Evolutionary conservation across 2,113 vertebrate genomes (phyloP).

Genomic region (Gymnogyps californianus): DNA sequence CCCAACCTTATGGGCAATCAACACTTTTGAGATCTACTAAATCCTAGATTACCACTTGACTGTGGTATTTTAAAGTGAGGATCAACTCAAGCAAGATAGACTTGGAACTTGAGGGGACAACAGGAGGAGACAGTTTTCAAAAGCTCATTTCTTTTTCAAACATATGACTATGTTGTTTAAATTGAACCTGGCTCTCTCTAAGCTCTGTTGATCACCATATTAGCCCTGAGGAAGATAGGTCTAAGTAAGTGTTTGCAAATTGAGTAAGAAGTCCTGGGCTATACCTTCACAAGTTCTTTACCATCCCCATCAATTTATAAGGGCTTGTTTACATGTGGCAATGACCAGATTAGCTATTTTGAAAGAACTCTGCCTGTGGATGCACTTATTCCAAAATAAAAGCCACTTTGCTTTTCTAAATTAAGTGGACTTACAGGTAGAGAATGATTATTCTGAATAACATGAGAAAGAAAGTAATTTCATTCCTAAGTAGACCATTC

Average conservation of each 20-base stretch:
- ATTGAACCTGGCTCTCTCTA: background rate
- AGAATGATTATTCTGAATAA: background rate
- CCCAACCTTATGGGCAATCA: background rate
- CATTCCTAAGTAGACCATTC: background rate
- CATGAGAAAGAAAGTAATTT: background rate
- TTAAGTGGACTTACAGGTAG: background rate
- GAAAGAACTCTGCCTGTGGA: slow-evolving; percentile 26
- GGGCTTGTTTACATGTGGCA: slow-evolving; percentile 7
- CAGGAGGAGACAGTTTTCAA: background rate
- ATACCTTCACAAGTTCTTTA: background rate
- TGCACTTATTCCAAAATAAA: slow-evolving; percentile 38
- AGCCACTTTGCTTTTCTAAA: background rate
- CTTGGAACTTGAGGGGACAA: background rate
- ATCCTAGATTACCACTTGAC: background rate
- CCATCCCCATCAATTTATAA: background rate
- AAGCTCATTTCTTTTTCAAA: slow-evolving; percentile 25
- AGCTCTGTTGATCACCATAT: background rate
- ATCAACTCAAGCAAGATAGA: background rate
- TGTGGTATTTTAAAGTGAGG: background rate
- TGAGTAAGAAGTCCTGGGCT: slow-evolving; percentile 12
- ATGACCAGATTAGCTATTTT: slow-evolving; percentile 17
- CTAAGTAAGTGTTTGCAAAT: slow-evolving; percentile 3
- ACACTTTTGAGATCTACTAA: background rate
- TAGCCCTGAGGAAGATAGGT: background rate
- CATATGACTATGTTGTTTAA: background rate